Percentiles rank a stretch among this genome's conserved stretches.
These are phyloP conservation scores for Odontamblyopus rebecca DNA, from an alignment of 2,797 vertebrate genomes.

Conservation along the genomic window DNA sequence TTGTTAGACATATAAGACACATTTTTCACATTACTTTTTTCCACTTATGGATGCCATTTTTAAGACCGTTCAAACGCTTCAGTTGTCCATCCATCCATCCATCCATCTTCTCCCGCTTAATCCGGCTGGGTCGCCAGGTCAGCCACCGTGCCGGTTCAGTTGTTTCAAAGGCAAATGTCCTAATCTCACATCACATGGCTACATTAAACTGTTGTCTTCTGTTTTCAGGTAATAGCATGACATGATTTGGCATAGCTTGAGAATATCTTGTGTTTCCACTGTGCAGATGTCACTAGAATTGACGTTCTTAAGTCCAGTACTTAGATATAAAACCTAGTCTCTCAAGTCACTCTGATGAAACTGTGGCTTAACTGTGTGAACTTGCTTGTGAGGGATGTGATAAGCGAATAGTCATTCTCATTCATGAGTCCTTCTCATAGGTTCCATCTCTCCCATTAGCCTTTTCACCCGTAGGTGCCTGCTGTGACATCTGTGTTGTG, in stretches of 20 bases:
- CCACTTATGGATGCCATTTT: background rate
- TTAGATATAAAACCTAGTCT: background rate
- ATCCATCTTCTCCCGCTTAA: too few species aligned
- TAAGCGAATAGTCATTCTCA: background rate
- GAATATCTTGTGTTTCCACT: background rate
- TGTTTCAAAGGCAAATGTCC: too few species aligned
- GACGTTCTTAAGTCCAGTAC: background rate
- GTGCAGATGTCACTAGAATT: too few species aligned
- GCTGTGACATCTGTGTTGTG: constrained; percentile 9
- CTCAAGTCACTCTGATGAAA: background rate
- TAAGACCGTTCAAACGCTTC: background rate
- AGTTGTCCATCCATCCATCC: too few species aligned
- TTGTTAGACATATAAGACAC: background rate
- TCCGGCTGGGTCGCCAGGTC: too few species aligned
- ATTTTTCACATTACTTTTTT: background rate
- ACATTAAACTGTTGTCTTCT: background rate
- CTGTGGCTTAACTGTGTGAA: background rate
- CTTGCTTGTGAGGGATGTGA: background rate
- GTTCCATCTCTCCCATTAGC: constrained; percentile 18
- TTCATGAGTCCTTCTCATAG: background rate
- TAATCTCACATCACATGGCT: background rate
- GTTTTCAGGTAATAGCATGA: background rate
- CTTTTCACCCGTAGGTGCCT: background rate
- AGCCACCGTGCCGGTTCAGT: too few species aligned
- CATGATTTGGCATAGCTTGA: background rate